Evolutionary conservation across 2,888 invertebrate species (phyloP), one percentile per base, ranked within the genome.

Genomic region (Schizotus pectinicornis): DNA sequence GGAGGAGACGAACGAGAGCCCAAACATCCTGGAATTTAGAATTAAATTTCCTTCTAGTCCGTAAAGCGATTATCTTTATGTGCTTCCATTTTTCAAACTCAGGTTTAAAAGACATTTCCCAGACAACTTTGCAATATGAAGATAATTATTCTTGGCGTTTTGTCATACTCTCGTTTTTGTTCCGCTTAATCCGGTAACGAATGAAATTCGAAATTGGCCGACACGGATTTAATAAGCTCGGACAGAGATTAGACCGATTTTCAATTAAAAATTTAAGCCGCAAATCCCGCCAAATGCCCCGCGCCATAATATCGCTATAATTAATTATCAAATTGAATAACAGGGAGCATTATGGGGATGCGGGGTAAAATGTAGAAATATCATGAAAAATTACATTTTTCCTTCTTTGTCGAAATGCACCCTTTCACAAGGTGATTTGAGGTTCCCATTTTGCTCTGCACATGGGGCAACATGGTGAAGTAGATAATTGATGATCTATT

Each of bases 131-230:
- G 68, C 64, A 65, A 67, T 67, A 62, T 64, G 70, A 62, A 67
- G 65, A 70, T 69, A 70, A 70, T 70, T 70, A 69, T 67, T 67
- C 69, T 67, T 68, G 67, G 65, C 68, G 61, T 63, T 66, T 67
- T 63, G 63, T 61, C 62, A 54, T 59, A 59, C 51, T 42, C 45
- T 37, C 9, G 39, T 46, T 53, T 38, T 39, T 57, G 41, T 37
- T 34, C 14, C 41, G 45, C 52, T n/a, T 53, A 52, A 58, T 52
- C 57, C 37, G 11, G 30, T 42, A 58, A 53, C 48, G 42, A 53
- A 58, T 58, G 53, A 22, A 58, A 53, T 58, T 53, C 34, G 42
- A 48, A 57, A 51, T 51, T 57, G 51, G 30, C 39, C 51, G 30
- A 38, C 34, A 35, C 45, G 46, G 35, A 57, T 42, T 8, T 12